A percentile compares a stretch with the other conserved stretches of the same genome.
These are phyloP conservation scores for Oenanthe oenanthe DNA, from an alignment of 2,113 vertebrate species.

Conservation along the genomic window DNA sequence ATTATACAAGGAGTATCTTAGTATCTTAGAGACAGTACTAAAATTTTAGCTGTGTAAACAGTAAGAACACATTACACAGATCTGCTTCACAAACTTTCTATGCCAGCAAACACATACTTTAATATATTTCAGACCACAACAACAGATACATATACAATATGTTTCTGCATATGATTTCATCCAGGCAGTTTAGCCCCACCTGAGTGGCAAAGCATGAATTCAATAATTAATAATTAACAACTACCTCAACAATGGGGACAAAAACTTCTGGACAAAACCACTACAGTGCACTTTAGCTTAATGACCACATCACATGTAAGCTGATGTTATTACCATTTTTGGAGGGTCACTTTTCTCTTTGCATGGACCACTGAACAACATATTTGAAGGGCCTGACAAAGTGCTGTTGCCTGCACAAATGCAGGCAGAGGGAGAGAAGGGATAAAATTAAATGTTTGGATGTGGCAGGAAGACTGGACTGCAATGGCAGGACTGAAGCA, in stretches of 20 bases:
- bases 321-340: not conserved
- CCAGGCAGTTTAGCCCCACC: not conserved
- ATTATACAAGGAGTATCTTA: not conserved
- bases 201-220: not conserved
- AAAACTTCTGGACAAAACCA: not conserved
- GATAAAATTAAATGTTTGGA: not conserved
- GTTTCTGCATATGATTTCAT: not conserved
- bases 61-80: not conserved
- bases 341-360: not conserved
- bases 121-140: not conserved
- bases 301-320: not conserved
- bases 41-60: not conserved
- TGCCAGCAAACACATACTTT: not conserved
- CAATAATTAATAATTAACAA: not conserved
- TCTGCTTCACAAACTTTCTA: not conserved
- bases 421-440: not conserved
- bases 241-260: not conserved
- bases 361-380: rapidly evolving
- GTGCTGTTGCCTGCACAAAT: not conserved
- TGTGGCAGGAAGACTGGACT: not conserved
- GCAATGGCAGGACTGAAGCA: not conserved
- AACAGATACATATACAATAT: not conserved
- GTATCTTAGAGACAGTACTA: not conserved
- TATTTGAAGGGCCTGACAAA: not conserved
- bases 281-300: not conserved